These are phyloP conservation scores for Saguinus imperator DNA, from an alignment of 2,113 vertebrate genomes.

Conservation along the genomic window DNA sequence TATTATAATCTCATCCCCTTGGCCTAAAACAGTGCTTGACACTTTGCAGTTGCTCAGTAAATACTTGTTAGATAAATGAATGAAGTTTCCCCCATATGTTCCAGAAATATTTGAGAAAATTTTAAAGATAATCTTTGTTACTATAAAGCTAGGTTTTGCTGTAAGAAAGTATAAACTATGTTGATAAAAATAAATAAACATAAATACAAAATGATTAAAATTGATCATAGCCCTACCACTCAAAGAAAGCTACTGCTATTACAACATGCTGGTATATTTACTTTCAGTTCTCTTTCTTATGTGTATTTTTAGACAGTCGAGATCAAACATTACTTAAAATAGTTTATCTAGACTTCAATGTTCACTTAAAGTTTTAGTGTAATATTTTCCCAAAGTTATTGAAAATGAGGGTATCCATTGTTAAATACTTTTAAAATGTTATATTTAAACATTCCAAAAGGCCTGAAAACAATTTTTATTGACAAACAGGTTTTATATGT, in stretches of 20 bases:
- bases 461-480: neutral
- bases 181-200: neutral
- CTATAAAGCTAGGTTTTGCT: neutral
- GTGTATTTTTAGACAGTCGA: conserved; percentile 20
- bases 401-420: conserved; percentile 20
- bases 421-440: neutral
- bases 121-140: conserved; percentile 10
- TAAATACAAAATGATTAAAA: conserved; percentile 38
- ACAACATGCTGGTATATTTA: neutral
- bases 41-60: neutral
- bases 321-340: conserved; percentile 24
- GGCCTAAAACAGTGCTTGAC: neutral
- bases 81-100: neutral
- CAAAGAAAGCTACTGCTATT: neutral
- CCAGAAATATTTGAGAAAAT: conserved; percentile 19
- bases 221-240: neutral
- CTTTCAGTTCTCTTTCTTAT: neutral
- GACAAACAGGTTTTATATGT: neutral
- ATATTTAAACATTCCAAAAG: neutral
- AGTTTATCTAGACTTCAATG: neutral
- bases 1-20: conserved; percentile 2
- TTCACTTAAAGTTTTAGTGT: conserved; percentile 11
- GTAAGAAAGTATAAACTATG: neutral
- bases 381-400: conserved; percentile 26
- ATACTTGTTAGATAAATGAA: neutral